A percentile compares a stretch with the other conserved stretches of the same genome.
phyloP scores from a whole-genome alignment of 2,888 invertebrate genomes.

The Leucoma salicis region DNA sequence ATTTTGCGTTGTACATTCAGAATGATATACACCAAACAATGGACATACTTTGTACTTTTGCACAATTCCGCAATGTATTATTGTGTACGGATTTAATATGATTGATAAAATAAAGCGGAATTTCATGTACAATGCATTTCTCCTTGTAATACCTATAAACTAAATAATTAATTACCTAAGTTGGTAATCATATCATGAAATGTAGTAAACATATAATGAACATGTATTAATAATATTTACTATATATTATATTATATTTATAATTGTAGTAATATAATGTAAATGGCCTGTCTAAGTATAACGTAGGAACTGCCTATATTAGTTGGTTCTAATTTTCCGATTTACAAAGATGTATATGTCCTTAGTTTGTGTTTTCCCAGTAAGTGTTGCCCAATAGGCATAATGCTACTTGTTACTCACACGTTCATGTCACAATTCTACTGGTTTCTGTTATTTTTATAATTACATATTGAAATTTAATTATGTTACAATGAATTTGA shows the following conservation, averaged over 20 bases:
- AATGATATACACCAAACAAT: constrained; percentile 28
- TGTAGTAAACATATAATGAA: constrained; percentile 29
- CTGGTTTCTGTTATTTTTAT: background rate
- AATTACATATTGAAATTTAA: background rate
- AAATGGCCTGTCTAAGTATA: constrained; percentile 27
- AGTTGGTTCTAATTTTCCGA: constrained; percentile 22
- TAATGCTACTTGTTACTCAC: constrained; percentile 34
- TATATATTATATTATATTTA: constrained; percentile 8
- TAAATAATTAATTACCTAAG: constrained; percentile 32
- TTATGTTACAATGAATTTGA: background rate
- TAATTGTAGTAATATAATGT: constrained; percentile 25
- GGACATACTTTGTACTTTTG: constrained; percentile 22
- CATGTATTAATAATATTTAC: constrained; percentile 30
- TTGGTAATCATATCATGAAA: constrained; percentile 39
- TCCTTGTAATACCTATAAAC: constrained; percentile 25
- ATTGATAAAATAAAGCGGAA: constrained; percentile 8
- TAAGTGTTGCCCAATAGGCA: constrained; percentile 29
- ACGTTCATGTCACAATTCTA: background rate
- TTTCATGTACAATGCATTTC: constrained; percentile 13
- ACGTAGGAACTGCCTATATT: constrained; percentile 12
- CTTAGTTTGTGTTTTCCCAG: constrained; percentile 27
- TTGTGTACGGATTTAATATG: constrained; percentile 12
- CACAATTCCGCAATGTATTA: constrained; percentile 12
- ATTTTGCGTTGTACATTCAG: constrained; percentile 43
- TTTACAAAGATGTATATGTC: constrained; percentile 24